Percentiles rank a stretch among this genome's conserved stretches.
phyloP scores from a whole-genome alignment of 64 coral and sea anemone genomes.

The Stichodactyla mertensii region DNA sequence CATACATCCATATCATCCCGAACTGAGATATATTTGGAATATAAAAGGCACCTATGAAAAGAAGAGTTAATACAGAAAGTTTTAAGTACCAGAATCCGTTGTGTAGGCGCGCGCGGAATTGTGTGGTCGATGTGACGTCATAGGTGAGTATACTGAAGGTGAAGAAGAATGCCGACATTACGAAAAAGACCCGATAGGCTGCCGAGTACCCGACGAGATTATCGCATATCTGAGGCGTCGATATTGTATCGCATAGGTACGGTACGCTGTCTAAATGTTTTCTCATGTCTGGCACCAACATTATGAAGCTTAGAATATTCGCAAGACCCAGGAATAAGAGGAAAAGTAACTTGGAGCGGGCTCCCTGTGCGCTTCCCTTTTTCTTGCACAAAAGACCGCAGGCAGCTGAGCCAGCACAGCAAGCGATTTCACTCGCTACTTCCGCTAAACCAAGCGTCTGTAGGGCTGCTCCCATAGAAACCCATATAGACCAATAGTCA shows the following conservation, averaged over 20 bases:
- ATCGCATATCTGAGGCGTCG: conserved; percentile 74
- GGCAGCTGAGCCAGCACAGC: conserved; percentile 91
- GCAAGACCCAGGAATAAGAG: conserved; percentile 64
- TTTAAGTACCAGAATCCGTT: conserved; percentile 98
- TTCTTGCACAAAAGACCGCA: conserved; percentile 84
- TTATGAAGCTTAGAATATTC: conserved; percentile 62
- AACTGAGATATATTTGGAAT: conserved; percentile 61
- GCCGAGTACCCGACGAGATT: conserved; percentile 83
- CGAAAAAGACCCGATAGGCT: conserved; percentile 86
- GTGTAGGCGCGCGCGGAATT: conserved; percentile 80
- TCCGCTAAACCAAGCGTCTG: conserved; percentile 97
- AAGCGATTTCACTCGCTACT: conserved; percentile 91
- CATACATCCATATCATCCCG: conserved; percentile 88
- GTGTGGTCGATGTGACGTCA: conserved; percentile 67
- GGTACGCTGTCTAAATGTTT: conserved; percentile 64
- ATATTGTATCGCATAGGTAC: conserved; percentile 75
- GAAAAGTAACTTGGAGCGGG: conserved; percentile 70
- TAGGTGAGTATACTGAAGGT: conserved; percentile 59
- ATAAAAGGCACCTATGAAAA: conserved; percentile 68
- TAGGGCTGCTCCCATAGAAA: conserved; percentile 99
- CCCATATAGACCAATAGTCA: conserved; percentile 84
- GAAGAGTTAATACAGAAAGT: conserved; percentile 63
- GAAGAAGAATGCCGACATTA: conserved; percentile 65
- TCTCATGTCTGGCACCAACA: conserved; percentile 85
- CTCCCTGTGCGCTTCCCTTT: conserved; percentile 41